Evolutionary conservation across 2,113 vertebrate genomes (phyloP).

Genomic region (Mionectes macconnelli): DNA sequence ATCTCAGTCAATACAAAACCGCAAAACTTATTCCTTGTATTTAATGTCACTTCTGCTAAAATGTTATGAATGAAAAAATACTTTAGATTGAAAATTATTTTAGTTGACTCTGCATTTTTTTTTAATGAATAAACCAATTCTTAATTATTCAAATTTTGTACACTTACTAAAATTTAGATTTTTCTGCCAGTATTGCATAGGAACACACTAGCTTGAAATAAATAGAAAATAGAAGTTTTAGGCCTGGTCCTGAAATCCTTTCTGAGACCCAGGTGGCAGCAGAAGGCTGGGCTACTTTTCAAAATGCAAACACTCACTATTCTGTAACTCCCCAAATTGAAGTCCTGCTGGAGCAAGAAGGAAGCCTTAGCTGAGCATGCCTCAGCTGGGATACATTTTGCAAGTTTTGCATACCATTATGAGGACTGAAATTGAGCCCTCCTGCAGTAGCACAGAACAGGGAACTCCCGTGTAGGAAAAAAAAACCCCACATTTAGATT

Average conservation of each 20-base stretch:
- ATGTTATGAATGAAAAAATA: neutral
- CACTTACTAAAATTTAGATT: neutral
- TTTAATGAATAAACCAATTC: neutral
- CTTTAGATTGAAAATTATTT: neutral
- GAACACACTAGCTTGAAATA: neutral
- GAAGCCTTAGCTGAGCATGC: neutral
- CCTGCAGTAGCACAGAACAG: neutral
- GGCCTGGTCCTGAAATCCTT: neutral
- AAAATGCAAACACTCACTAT: neutral
- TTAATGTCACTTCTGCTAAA: neutral
- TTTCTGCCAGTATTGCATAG: neutral
- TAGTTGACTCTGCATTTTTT: neutral
- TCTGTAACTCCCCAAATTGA: neutral
- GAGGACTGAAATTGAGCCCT: slow-evolving; percentile 10
- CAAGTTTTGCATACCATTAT: slow-evolving; percentile 27
- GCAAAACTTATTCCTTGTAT: neutral
- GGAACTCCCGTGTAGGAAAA: neutral
- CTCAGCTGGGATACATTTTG: neutral
- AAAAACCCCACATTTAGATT: slow-evolving; percentile 13
- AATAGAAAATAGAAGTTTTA: neutral
- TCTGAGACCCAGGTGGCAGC: neutral
- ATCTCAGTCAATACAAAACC: neutral
- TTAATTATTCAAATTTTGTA: neutral
- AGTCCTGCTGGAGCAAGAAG: neutral
- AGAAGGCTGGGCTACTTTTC: neutral